Conservation (phyloP, 2,113 vertebrate species). For the Lepus timidus region DNA sequence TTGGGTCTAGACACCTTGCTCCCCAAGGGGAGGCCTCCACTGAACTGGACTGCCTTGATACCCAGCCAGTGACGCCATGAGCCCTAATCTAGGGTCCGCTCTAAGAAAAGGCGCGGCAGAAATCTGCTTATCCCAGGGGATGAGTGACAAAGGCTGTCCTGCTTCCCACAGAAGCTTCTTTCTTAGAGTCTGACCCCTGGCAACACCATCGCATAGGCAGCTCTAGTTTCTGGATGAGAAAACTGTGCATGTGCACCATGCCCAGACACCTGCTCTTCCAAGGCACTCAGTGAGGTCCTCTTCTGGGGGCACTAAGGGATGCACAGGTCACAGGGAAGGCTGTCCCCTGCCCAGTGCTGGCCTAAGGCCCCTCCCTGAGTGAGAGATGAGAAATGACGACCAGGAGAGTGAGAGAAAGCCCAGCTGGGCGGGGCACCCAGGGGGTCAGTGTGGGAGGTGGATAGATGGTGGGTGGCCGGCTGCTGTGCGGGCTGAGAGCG, state of each 20-base stretch:
- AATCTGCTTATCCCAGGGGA: not conserved
- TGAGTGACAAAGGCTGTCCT: not conserved
- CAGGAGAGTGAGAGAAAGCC: not conserved
- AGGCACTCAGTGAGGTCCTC: not conserved
- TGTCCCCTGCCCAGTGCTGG: not conserved
- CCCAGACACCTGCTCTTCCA: not conserved
- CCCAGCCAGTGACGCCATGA: not conserved
- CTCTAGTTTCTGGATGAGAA: not conserved
- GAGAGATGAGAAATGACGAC: slow-evolving; percentile 45
- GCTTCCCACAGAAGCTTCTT: not conserved
- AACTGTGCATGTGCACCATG: fast-evolving
- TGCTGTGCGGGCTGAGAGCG: not conserved
- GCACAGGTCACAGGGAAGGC: not conserved
- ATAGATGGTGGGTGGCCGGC: not conserved
- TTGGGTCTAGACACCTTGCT: not conserved
- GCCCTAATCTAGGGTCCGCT: not conserved
- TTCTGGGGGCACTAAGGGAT: not conserved
- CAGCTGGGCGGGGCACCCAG: not conserved
- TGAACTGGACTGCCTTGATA: not conserved
- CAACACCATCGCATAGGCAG: not conserved
- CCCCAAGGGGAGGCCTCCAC: too few relatives aligned
- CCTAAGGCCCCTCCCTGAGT: not conserved
- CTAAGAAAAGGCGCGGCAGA: slow-evolving; percentile 1
- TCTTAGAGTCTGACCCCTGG: not conserved
- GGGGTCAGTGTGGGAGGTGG: not conserved